Evolutionary conservation across 2,797 vertebrate species (phyloP), one percentile per base, ranked within the genome.

Genomic region (Melanotaenia pygmaea): DNA sequence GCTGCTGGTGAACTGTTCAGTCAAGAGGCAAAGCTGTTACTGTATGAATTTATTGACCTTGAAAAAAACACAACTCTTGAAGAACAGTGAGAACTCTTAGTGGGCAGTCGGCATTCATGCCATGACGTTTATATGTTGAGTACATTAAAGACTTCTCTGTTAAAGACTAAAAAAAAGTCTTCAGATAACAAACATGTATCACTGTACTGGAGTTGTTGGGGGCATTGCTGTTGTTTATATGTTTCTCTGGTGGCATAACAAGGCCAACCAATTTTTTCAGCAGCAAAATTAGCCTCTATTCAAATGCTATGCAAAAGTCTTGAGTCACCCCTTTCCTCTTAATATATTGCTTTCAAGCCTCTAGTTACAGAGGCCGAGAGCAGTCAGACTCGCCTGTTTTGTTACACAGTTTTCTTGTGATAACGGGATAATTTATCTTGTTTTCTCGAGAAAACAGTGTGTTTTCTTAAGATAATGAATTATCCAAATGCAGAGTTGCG

Each of bases 11-110:
- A 53, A 35, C 0, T 59, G 13, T 40, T 43, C 12, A 24, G 43
- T 9, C 11, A 18, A 71, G 13, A 38, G 35, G 10, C 34, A 11
- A 43, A 7, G 40, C 32, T 62, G 56, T 14, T 7, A 0, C 2
- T 47, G 32, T 35, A 37, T 47, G 2, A 64, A 72, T 37, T 11
- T 14, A 11, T 12, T 72, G 26, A 72, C 73, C 61, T 57, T 77
- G 62, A 61, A 28, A 66, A 65, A 10, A 37, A 9, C 30, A 14
- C 8, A 11, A 18, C 62, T 34, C 51, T 60, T 18, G 13, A 47
- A 34, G 59, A 40, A 43, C 65, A 0, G 3, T 2, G 22, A 61
- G 37, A 69, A 69, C 60, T 64, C 28, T 32, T 59, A 13, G 22
- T 58, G 54, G 30, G 13, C 18, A 58, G 14, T 53, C 3, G 10